phyloP scores from a whole-genome alignment of 2,797 vertebrate genomes.

The Myotis findleyi region DNA sequence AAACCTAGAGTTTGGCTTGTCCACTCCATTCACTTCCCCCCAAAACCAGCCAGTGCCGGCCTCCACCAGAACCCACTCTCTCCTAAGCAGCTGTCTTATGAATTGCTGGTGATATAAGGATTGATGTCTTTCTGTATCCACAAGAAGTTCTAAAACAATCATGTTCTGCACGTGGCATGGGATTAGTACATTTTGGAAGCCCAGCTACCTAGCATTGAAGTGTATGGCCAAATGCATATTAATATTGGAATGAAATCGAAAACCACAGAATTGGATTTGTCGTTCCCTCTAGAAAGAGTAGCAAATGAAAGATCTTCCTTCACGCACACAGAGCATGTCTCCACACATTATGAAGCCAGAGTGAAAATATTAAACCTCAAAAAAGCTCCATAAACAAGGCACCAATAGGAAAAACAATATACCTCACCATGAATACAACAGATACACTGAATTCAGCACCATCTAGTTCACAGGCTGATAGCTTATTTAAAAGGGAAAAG shows the following conservation, averaged over 20 bases:
- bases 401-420: constrained; percentile 43
- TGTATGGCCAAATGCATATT: constrained; percentile 30
- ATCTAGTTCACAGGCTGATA: not conserved
- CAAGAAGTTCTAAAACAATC: constrained; percentile 29
- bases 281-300: constrained; percentile 13
- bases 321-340: not conserved
- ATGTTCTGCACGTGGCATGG: not conserved
- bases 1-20: constrained; percentile 29
- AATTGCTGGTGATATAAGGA: not conserved
- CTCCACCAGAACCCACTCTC: not conserved
- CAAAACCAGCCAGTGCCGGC: not conserved
- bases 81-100: not conserved
- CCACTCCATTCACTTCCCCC: not conserved
- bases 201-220: not conserved
- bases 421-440: not conserved
- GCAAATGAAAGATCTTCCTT: constrained; percentile 32
- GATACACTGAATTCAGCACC: not conserved
- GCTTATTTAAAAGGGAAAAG: constrained; percentile 12
- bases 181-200: constrained; percentile 36
- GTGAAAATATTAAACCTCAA: not conserved
- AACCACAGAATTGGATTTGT: not conserved
- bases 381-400: constrained; percentile 42
- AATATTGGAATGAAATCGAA: constrained; percentile 47
- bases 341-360: not conserved
- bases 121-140: not conserved